Base-by-base conservation (phyloP, 2,888 invertebrate species). In the Marronus borbonicus region DNA sequence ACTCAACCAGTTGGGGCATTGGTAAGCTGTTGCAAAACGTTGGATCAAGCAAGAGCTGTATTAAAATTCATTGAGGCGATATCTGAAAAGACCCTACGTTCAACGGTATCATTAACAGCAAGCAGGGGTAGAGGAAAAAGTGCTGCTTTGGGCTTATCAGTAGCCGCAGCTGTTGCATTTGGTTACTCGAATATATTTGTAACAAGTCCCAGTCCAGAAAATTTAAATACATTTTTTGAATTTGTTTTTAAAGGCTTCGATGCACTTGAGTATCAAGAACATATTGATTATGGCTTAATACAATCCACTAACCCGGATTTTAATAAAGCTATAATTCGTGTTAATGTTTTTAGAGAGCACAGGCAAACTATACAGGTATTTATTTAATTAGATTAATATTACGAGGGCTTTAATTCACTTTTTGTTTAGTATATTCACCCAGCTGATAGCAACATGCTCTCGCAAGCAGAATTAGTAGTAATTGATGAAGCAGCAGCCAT, bases 401-500 rank as follows among this genome's bases (percentile, higher is more conserved):
- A 2, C 3, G 1, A 14, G 20, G 58, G 4, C n/a, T n/a, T 58
- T 31, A 66, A 66, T 82, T 68, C 50, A 79, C 80, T 82, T 85
- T 88, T 31, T 58, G 44, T 83, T 84, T 78, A 98, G 94, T 99
- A 99, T 88, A 98, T 99, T 86, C 95, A 97, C 80, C 98, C 99
- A 0, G 94, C 94, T 60, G 98, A 99, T 88, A 93, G 95, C 66
- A 93, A 95, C 78, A 93, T 96, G 80, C 90, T 99, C 49, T 93
- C 96, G 8, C 98, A 98, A 81, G 98, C 98, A 0, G 99, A 99
- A 88, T 89, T 99, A 58, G 91, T 99, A 49, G 93, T 99, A 0
- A 98, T 99, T 78, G 99, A 99, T 88, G 99, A 99, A 89, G 99
- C 99, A 1, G 99, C 99, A 0, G 99, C 99, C 7, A 99, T 99